Conservation (phyloP, 2,113 vertebrate species). For the Tachuris rubrigastra region DNA sequence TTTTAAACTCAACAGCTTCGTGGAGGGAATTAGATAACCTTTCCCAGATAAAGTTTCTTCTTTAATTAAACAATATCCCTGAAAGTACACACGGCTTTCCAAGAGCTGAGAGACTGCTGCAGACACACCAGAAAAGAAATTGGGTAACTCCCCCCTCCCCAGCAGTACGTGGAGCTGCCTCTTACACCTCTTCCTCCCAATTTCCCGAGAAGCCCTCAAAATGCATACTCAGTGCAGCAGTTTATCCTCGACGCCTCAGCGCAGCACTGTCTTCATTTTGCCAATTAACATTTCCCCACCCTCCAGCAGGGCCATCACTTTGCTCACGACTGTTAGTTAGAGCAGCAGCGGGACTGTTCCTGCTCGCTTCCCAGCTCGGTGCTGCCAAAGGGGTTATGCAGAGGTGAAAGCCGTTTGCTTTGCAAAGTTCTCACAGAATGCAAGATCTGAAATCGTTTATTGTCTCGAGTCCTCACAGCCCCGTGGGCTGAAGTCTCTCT, state of each 20-base stretch:
- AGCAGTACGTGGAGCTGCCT: background rate
- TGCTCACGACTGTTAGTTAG: background rate
- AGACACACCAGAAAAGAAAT: slow-evolving; percentile 2
- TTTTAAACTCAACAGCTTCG: background rate
- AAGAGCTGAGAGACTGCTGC: background rate
- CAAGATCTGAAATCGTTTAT: background rate
- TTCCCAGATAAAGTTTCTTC: background rate
- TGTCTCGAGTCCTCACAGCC: background rate
- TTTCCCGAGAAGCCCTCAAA: background rate
- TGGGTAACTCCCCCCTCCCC: background rate
- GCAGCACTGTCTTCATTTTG: background rate
- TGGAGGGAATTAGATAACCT: background rate
- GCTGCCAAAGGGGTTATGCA: background rate
- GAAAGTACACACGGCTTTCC: background rate
- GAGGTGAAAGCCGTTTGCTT: background rate
- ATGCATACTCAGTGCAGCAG: slow-evolving; percentile 4
- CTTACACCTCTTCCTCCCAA: slow-evolving; percentile 2
- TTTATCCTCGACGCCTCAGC: background rate
- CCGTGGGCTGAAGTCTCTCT: background rate
- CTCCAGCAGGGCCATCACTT: background rate
- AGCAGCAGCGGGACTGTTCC: background rate
- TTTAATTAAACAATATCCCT: slow-evolving; percentile 40
- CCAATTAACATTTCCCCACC: slow-evolving; percentile 28
- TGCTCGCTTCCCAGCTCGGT: background rate
- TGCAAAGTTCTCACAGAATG: background rate